A percentile compares a stretch with the other conserved stretches of the same genome.
phyloP scores from a whole-genome alignment of 2,888 invertebrate genomes.

The Amiota communis region DNA sequence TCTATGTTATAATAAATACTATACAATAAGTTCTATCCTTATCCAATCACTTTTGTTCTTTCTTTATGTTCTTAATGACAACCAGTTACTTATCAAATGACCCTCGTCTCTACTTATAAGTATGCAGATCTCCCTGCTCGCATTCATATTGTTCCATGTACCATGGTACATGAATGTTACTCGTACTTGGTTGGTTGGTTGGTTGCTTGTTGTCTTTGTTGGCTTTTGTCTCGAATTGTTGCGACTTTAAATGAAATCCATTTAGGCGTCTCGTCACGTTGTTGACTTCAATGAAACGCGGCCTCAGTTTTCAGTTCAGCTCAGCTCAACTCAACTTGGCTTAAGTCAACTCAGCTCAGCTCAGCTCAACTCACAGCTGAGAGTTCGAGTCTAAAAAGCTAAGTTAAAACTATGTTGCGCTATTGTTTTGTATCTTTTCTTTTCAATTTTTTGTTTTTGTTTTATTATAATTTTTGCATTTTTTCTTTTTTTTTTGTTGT shows the following conservation, averaged over 20 bases:
- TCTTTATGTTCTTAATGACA: too few species aligned
- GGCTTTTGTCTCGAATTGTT: background rate
- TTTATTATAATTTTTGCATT: background rate
- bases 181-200: too few species aligned
- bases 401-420: conserved; percentile 16
- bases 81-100: too few species aligned
- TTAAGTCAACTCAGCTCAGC: conserved; percentile 44
- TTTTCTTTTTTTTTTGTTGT: background rate
- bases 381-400: too few species aligned
- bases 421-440: conserved; percentile 38
- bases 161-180: conserved; percentile 26
- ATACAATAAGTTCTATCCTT: too few species aligned
- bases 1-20: too few species aligned
- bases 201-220: background rate
- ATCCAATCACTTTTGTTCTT: too few species aligned
- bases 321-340: too few species aligned
- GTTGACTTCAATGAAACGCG: conserved; percentile 61
- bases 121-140: background rate
- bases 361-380: conserved; percentile 9
- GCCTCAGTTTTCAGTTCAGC: conserved; percentile 29
- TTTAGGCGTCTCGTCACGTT: conserved; percentile 67
- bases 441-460: conserved; percentile 9
- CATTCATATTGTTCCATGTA: conserved; percentile 44
- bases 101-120: too few species aligned
- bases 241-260: conserved; percentile 43